Conservation (phyloP, 2,888 invertebrate species). For the Pristionchus fissidentatus region DNA sequence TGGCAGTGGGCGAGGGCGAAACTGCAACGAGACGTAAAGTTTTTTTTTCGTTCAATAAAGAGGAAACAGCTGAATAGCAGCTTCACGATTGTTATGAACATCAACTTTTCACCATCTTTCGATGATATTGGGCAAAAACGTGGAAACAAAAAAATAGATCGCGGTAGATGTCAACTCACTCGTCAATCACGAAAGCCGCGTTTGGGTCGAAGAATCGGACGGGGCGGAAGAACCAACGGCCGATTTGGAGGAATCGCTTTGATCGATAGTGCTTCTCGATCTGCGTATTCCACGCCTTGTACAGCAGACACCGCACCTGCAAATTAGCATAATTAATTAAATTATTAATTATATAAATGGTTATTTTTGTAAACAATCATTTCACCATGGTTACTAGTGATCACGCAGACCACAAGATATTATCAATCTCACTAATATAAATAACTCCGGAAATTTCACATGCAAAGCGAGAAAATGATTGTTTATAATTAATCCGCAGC, state of each 20-base stretch:
- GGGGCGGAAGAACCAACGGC: conserved; percentile 34
- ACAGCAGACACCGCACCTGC: conserved; percentile 44
- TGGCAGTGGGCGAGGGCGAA: not conserved
- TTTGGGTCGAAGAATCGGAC: not conserved
- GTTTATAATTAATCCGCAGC: not conserved
- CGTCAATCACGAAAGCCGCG: not conserved
- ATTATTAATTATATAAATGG: not conserved
- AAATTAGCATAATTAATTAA: not conserved
- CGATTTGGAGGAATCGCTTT: conserved; percentile 14
- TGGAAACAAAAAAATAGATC: not conserved
- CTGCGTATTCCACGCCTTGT: conserved; percentile 34
- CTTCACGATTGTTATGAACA: no score
- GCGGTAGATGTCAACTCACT: not conserved
- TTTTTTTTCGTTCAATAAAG: not conserved
- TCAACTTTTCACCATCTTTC: no score
- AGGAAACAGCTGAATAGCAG: not conserved
- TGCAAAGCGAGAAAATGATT: no score
- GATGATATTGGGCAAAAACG: not conserved
- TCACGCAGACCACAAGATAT: not conserved
- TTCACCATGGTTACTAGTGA: not conserved
- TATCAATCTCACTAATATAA: not conserved
- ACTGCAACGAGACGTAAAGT: conserved; percentile 13
- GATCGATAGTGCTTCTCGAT: conserved; percentile 35
- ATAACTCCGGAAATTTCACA: no score
- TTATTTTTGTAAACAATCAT: not conserved